phyloP scores from a whole-genome alignment of 2,113 vertebrate species.

The Odocoileus hemionus region DNA sequence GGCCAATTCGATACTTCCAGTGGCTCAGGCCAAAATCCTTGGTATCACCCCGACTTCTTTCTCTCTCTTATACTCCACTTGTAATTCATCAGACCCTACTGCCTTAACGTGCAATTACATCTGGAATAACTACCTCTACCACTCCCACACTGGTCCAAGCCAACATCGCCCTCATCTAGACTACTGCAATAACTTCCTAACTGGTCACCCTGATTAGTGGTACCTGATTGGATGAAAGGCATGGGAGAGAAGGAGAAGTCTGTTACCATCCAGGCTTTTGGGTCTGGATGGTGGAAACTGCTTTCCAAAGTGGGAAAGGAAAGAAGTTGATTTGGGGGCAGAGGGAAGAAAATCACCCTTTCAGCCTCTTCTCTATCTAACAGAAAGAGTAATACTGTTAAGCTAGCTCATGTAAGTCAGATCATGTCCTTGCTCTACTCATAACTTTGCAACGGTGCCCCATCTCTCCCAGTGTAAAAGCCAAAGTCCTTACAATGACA shows the following conservation, averaged over 20 bases:
- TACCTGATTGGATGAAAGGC: not conserved
- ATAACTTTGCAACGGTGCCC: not conserved
- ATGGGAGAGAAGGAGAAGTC: not conserved
- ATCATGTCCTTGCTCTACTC: not conserved
- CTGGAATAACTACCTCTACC: not conserved
- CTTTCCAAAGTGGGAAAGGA: not conserved
- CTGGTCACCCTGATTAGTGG: not conserved
- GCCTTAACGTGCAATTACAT: not conserved
- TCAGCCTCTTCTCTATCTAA: not conserved
- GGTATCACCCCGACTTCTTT: not conserved
- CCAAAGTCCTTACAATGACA: not conserved
- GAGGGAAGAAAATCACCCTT: not conserved
- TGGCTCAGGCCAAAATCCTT: not conserved
- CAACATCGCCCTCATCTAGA: not conserved
- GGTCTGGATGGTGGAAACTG: not conserved
- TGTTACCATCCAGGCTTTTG: not conserved
- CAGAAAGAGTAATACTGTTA: not conserved
- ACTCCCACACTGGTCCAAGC: not conserved
- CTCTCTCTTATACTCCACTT: not conserved
- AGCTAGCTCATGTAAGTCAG: not conserved
- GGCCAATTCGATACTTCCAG: not conserved
- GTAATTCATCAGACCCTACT: not conserved
- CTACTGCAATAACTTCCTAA: not conserved
- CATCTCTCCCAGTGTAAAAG: not conserved
- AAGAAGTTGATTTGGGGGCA: not conserved